Base-by-base conservation (phyloP, 2,888 invertebrate species). In the Nomada ruficornis region DNA sequence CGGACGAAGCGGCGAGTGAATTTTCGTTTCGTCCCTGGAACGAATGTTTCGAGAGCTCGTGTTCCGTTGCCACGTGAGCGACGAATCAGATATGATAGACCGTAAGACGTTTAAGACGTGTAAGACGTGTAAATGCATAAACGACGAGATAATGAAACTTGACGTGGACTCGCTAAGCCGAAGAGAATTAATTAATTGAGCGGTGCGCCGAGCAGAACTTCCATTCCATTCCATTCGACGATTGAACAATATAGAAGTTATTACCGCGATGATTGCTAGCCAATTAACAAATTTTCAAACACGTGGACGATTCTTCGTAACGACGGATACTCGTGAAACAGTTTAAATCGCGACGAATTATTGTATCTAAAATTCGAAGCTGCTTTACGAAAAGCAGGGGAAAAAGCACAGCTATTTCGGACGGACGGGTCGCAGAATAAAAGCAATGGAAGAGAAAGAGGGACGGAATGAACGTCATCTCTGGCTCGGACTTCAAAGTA, bases 401-500 rank as follows among this genome's bases (percentile, higher is more conserved):
- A 29, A 15, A 15, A 36, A 44, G 52, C 13, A 23, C 36, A n/a
- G 36, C 36, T 36, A 36, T 36, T 36, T 36, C 3, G 64, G 57
- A 44, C 23, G 47, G 3, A 50, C 23, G 11, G 57, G 55, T 47
- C 18, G 68, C 15, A 18, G 72, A 23, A 55, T 74, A 72, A 73
- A 77, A 65, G 57, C 47, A 20, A 29, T 47, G 9, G 18, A 5
- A n/a, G 26, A 44, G 5, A 18, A 1, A 36, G 47, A 29, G 15
- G 63, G 20, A 23, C 23, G 77, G 77, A 85, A 83, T 79, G 80
- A 80, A 83, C 50, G 81, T 79, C 54, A 69, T 73, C 77, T 63
- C 78, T 88, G 83, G 80, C 75, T 86, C 79, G 80, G 84, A 86
- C 89, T 89, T 89, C 89, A 90, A 89, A 89, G 89, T 85, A 78